Conservation (phyloP, 2,888 invertebrate genomes). For the Cephonodes hylas region DNA sequence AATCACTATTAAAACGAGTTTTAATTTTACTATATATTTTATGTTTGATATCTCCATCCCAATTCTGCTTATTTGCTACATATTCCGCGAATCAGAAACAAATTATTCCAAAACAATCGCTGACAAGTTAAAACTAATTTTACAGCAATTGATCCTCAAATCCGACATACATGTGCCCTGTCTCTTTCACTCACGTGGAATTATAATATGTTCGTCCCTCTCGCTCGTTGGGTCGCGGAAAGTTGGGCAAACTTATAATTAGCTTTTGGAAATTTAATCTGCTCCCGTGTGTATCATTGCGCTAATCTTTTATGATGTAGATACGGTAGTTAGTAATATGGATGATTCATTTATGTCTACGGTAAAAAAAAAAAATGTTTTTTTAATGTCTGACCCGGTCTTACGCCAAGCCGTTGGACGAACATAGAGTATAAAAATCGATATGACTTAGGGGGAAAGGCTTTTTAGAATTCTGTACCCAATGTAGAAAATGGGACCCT, state of each 20-base stretch:
- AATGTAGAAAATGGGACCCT: too few species aligned
- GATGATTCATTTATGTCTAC: too few species aligned
- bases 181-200: neutral
- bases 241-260: conserved; percentile 1
- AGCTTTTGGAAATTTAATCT: conserved; percentile 6
- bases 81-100: neutral
- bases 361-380: too few species aligned
- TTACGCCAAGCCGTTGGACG: too few species aligned
- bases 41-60: too few species aligned
- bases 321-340: neutral
- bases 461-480: too few species aligned
- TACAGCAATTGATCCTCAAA: conserved; percentile 2
- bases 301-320: conserved; percentile 2
- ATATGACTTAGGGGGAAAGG: too few species aligned
- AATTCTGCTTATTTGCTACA: neutral
- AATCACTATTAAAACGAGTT: too few species aligned
- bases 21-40: too few species aligned
- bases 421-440: too few species aligned
- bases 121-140: conserved; percentile 3
- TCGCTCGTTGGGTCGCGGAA: neutral
- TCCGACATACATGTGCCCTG: neutral
- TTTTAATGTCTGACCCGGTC: too few species aligned
- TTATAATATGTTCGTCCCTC: neutral
- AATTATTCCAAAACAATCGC: neutral
- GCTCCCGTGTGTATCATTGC: neutral